A percentile compares a stretch with the other conserved stretches of the same genome.
Evolutionary conservation across 2,888 invertebrate species (phyloP).

Genomic region (Leptopilina syphax): DNA sequence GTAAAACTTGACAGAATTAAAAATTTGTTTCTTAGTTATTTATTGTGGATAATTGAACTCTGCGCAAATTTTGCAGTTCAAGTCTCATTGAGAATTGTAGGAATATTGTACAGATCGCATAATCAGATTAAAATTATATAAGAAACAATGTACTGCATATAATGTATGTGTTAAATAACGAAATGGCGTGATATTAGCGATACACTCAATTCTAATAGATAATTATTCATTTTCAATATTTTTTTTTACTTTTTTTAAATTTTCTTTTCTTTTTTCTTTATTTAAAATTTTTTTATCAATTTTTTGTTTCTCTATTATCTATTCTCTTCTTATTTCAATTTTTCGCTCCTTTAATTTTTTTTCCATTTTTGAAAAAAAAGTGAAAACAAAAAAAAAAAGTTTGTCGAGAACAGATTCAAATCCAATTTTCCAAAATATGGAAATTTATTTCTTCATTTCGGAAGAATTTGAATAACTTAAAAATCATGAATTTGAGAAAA

Average conservation of each 20-base stretch:
- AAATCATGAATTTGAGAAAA: too few species aligned
- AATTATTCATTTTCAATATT: neutral
- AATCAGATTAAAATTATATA: slow-evolving; percentile 43
- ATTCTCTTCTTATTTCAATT: too few species aligned
- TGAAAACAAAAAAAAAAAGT: too few species aligned
- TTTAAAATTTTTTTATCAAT: too few species aligned
- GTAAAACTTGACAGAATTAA: neutral
- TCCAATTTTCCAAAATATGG: too few species aligned
- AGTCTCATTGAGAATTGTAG: slow-evolving; percentile 25
- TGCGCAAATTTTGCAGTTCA: neutral
- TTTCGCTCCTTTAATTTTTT: too few species aligned
- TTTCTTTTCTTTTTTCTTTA: neutral
- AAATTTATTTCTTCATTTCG: too few species aligned
- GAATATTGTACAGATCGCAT: slow-evolving; percentile 38
- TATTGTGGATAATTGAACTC: neutral
- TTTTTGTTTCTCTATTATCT: too few species aligned
- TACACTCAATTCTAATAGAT: slow-evolving; percentile 14
- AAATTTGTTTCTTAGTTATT: neutral
- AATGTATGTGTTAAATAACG: slow-evolving; percentile 37
- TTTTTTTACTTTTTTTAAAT: neutral
- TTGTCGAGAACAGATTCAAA: too few species aligned
- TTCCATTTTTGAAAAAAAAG: too few species aligned
- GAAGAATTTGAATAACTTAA: too few species aligned
- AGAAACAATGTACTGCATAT: slow-evolving; percentile 54
- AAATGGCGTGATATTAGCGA: slow-evolving; percentile 40